A percentile compares a stretch with the other conserved stretches of the same genome.
Conservation (phyloP, 2,113 vertebrate species). For the Cyphomyrus plagiostoma region DNA sequence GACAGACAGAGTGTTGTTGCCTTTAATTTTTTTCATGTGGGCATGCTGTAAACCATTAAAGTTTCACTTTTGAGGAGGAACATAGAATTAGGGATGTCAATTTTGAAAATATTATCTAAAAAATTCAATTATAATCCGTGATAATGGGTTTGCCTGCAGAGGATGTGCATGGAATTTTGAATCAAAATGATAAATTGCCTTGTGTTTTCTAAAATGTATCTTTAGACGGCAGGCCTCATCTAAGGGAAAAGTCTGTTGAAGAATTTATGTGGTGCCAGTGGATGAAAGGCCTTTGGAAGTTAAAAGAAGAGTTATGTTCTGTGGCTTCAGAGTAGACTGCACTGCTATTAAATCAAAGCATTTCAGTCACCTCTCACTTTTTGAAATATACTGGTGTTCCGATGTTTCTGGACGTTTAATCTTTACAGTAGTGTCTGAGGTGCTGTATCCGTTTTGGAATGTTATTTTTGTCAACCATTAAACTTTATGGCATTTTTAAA, state of each 20-base stretch:
- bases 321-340: neutral
- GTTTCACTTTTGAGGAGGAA: neutral
- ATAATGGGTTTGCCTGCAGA: neutral
- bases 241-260: neutral
- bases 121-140: neutral
- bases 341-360: neutral
- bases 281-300: neutral
- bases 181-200: neutral
- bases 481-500: neutral
- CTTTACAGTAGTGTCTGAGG: neutral
- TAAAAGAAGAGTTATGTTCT: constrained; percentile 6
- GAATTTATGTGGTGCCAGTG: neutral
- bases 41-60: neutral
- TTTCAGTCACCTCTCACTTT: neutral
- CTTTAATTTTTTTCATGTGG: neutral
- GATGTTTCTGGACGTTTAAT: neutral
- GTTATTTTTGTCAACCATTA: neutral
- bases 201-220: constrained; percentile 8
- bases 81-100: neutral
- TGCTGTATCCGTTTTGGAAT: neutral
- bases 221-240: neutral
- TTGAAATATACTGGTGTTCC: neutral
- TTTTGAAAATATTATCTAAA: neutral
- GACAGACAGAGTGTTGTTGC: neutral
- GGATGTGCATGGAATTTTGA: neutral